phyloP scores from a whole-genome alignment of 2,797 vertebrate species.

The Eidolon dupreanum region DNA sequence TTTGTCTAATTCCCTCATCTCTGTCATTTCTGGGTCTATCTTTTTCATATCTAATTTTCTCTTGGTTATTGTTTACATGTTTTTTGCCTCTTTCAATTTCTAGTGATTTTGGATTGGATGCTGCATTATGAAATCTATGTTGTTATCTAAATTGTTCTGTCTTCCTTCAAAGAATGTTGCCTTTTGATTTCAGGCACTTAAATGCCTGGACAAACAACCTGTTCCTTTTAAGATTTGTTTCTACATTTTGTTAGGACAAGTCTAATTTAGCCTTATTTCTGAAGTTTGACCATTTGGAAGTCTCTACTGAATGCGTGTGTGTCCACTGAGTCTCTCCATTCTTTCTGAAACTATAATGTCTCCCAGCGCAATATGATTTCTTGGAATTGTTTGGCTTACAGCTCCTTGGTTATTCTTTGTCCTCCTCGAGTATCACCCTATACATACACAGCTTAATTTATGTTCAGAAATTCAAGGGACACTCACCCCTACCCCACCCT shows the following conservation, averaged over 20 bases:
- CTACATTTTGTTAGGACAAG: background rate
- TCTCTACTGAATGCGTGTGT: background rate
- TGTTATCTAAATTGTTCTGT: background rate
- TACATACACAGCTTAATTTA: background rate
- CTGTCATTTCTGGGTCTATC: background rate
- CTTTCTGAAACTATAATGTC: background rate
- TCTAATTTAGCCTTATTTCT: background rate
- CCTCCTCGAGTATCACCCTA: background rate
- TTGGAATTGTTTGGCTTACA: background rate
- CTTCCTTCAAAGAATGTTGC: background rate
- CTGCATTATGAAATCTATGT: background rate
- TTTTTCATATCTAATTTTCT: conserved; percentile 19
- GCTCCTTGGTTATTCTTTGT: background rate
- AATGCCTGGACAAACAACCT: background rate
- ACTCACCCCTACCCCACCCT: too few species aligned
- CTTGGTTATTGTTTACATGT: background rate
- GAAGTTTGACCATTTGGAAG: background rate
- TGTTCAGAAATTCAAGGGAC: background rate
- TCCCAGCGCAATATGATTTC: background rate
- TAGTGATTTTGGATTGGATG: background rate
- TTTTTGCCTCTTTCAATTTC: background rate
- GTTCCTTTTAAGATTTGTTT: background rate
- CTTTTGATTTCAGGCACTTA: background rate
- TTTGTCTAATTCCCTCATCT: background rate
- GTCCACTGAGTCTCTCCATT: background rate